phyloP scores from a whole-genome alignment of 64 coral and sea anemone genomes.

The Stylophora pistillata region DNA sequence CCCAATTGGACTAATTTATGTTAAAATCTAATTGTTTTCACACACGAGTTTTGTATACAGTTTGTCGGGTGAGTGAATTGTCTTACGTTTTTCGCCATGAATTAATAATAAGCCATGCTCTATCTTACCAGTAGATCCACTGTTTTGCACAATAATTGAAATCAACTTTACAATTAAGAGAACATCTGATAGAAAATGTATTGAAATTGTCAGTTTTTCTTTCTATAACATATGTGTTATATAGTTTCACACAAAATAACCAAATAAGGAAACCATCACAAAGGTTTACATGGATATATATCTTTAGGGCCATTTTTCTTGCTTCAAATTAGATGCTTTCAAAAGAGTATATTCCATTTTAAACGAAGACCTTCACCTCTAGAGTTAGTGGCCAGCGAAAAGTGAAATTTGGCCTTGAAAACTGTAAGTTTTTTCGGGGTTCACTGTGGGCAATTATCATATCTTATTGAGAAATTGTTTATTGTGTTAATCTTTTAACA shows the following conservation, averaged over 20 bases:
- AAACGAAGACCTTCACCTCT: constrained; percentile 2
- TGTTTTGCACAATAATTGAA: constrained; percentile 17
- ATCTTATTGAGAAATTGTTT: neutral
- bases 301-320: too few relatives aligned
- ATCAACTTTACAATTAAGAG: neutral
- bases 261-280: constrained; percentile 18
- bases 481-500: constrained; percentile 10
- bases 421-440: neutral
- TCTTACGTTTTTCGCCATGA: neutral
- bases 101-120: constrained; percentile 17
- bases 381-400: neutral
- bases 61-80: constrained; percentile 12
- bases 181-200: neutral
- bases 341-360: constrained; percentile 7
- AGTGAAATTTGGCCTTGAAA: neutral
- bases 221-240: constrained; percentile 13
- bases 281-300: constrained; percentile 3
- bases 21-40: constrained; percentile 36
- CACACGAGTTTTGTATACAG: constrained; percentile 9
- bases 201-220: neutral
- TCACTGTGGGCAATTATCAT: neutral
- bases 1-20: neutral
- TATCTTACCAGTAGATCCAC: constrained; percentile 7
- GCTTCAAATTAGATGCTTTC: neutral
- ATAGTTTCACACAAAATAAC: constrained; percentile 37